A percentile compares a stretch with the other conserved stretches of the same genome.
Conservation (phyloP, 53 echinoderm and acorn worm species). For the Echinarachnius parma region DNA sequence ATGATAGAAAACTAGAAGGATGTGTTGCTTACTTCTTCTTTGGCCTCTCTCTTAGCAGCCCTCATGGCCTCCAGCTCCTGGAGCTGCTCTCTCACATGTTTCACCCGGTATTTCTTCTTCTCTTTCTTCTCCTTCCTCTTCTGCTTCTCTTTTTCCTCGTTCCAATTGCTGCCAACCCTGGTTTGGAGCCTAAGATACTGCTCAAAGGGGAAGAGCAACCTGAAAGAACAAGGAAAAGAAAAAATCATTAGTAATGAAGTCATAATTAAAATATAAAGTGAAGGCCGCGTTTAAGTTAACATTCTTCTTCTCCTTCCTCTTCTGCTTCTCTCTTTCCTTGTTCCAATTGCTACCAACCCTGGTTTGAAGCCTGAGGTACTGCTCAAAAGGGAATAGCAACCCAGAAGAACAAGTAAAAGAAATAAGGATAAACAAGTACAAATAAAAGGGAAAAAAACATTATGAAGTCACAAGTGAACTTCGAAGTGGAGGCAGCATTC, state of each 20-base stretch:
- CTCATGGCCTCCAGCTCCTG: constrained; percentile 65
- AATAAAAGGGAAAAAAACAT: no score
- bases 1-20: no score
- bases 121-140: constrained; percentile 52
- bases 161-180: background rate
- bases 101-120: constrained; percentile 15
- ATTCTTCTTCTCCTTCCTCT: constrained; percentile 53
- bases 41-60: constrained; percentile 23
- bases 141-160: constrained; percentile 35
- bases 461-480: no score
- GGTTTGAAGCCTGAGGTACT: constrained; percentile 37
- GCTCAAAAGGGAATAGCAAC: constrained; percentile 70
- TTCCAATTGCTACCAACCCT: background rate
- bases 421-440: no score
- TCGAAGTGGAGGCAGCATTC: no score
- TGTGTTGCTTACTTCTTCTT: constrained; percentile 9
- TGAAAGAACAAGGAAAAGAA: constrained; percentile 3
- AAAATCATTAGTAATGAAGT: no score
- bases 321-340: constrained; percentile 31
- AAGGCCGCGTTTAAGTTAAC: no score
- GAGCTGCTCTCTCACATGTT: constrained; percentile 70
- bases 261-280: no score
- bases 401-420: constrained; percentile 14
- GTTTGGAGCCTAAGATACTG: constrained; percentile 36
- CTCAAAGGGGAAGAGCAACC: constrained; percentile 73